phyloP scores from a whole-genome alignment of 2,797 vertebrate species.

The Neosalanx taihuensis region DNA sequence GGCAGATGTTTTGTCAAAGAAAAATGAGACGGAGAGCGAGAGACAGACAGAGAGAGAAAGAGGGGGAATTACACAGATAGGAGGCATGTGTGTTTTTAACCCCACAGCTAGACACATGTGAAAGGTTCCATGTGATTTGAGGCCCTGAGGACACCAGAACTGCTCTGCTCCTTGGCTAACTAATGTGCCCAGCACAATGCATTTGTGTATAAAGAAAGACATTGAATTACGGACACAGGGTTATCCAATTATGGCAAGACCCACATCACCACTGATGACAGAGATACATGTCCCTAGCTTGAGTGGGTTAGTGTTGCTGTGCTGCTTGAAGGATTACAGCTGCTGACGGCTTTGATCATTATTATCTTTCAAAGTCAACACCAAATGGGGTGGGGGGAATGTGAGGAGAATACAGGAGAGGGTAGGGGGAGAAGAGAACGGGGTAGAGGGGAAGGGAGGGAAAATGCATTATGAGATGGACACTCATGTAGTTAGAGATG shows the following conservation, averaged over 20 bases:
- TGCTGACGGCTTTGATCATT: conserved; percentile 28
- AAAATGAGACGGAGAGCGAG: no score
- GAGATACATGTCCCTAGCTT: conserved; percentile 22
- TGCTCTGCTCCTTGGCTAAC: neutral
- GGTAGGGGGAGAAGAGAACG: neutral
- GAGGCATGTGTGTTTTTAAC: no score
- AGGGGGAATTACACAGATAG: no score
- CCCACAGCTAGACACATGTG: neutral
- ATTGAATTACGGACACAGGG: conserved; percentile 34
- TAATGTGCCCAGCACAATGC: conserved; percentile 3
- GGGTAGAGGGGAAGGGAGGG: no score
- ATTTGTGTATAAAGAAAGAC: conserved; percentile 21
- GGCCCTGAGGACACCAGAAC: neutral
- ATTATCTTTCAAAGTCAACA: conserved; percentile 28
- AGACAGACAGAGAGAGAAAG: no score
- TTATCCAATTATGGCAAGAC: conserved; percentile 35
- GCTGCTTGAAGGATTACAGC: conserved; percentile 17
- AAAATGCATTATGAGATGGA: no score
- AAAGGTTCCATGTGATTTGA: neutral
- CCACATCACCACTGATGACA: conserved; percentile 4
- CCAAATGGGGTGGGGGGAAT: neutral
- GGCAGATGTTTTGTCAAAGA: no score
- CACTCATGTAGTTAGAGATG: no score
- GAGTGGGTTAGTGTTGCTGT: conserved; percentile 35
- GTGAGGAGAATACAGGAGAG: neutral